Percentiles rank a stretch among this genome's conserved stretches.
Conservation (phyloP, 1,140 invertebrate genomes). For the Asbolus verrucosus region DNA sequence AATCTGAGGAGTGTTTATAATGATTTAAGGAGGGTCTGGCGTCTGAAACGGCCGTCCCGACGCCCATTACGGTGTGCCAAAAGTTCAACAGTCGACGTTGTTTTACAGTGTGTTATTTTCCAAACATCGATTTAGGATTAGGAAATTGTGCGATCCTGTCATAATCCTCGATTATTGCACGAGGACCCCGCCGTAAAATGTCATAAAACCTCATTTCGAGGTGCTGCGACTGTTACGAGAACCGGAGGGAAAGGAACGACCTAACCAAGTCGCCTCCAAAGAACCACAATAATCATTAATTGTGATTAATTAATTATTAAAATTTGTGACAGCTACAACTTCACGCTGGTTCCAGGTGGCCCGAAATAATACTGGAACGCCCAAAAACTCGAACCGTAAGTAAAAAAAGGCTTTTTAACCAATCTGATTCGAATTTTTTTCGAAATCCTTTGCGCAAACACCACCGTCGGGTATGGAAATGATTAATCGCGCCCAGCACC, state of each 20-base stretch:
- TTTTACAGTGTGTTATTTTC: conserved; percentile 53
- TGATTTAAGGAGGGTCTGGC: conserved; percentile 36
- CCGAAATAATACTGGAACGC: no score
- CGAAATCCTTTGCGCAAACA: no score
- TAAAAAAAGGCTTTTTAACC: no score
- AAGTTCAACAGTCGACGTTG: conserved; percentile 28
- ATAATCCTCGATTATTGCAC: conserved; percentile 8
- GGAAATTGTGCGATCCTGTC: conserved; percentile 39
- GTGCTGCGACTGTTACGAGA: neutral
- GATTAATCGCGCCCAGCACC: no score
- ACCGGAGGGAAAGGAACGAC: neutral
- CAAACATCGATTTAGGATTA: conserved; percentile 61
- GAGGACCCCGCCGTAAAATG: neutral
- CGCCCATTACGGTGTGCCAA: conserved; percentile 18
- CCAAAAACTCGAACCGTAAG: no score
- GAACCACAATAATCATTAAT: conserved; percentile 9
- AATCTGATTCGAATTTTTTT: no score
- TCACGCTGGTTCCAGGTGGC: neutral
- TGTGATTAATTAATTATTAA: conserved; percentile 29
- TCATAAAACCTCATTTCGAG: neutral
- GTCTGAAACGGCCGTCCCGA: conserved; percentile 10
- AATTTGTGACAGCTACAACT: conserved; percentile 36
- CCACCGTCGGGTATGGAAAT: no score
- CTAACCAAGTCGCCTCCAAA: no score
- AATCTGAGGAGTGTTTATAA: conserved; percentile 53